A percentile compares a stretch with the other conserved stretches of the same genome.
Conservation (phyloP, 2,888 invertebrate genomes). For the Rhagonycha lutea region DNA sequence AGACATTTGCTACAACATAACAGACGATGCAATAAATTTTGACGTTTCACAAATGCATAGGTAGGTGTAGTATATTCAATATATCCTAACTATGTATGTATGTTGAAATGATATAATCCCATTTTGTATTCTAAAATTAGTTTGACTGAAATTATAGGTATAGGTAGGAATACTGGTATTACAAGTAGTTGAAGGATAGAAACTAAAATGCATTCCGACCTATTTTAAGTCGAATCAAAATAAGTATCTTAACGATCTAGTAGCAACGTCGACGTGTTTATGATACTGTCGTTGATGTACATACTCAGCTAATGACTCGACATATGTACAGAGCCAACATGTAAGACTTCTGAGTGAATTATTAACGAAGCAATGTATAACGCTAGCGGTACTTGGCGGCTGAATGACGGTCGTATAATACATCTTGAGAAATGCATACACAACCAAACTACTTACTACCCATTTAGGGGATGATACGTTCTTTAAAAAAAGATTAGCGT, state of each 20-base stretch:
- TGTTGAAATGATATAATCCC: background rate
- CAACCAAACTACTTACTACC: constrained; percentile 6
- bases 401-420: constrained; percentile 32
- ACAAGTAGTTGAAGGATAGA: background rate
- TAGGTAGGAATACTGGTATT: too few species aligned
- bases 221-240: constrained; percentile 22
- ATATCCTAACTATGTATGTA: background rate
- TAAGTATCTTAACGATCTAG: constrained; percentile 40
- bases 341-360: constrained; percentile 49
- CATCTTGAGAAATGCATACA: constrained; percentile 27
- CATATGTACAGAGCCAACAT: constrained; percentile 49
- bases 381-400: constrained; percentile 36
- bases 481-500: constrained; percentile 41
- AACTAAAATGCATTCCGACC: constrained; percentile 2
- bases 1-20: constrained; percentile 23
- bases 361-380: constrained; percentile 48
- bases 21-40: background rate
- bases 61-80: background rate
- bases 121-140: background rate
- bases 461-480: background rate
- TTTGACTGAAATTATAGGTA: background rate
- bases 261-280: constrained; percentile 51
- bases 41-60: background rate
- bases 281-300: constrained; percentile 52
- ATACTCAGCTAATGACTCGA: constrained; percentile 51